These are phyloP conservation scores for Notoglanidium macrostoma DNA, from an alignment of 2,797 vertebrate species.

Conservation along the genomic window DNA sequence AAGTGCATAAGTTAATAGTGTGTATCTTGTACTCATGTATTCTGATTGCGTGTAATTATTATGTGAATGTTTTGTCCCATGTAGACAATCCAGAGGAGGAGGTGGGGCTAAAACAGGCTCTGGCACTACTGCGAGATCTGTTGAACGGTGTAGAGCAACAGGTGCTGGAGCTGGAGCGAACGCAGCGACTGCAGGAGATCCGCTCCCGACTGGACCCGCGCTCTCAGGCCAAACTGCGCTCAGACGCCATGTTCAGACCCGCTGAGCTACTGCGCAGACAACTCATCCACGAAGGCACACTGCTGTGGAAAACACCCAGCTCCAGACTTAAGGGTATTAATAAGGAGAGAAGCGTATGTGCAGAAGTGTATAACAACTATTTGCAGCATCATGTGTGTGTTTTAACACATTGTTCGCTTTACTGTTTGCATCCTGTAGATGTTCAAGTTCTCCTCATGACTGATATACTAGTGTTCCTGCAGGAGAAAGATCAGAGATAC, in stretches of 20 bases:
- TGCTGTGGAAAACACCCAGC: conserved; percentile 84
- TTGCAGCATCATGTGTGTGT: background rate
- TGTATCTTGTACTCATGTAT: background rate
- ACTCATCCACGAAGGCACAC: conserved; percentile 83
- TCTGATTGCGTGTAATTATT: background rate
- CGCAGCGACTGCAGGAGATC: conserved; percentile 84
- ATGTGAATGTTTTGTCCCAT: background rate
- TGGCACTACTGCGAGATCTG: conserved; percentile 80
- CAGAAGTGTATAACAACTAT: background rate
- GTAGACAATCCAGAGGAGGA: conserved; percentile 83
- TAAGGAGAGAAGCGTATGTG: background rate
- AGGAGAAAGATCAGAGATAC: conserved; percentile 86
- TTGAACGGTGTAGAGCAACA: conserved; percentile 85
- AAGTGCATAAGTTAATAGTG: background rate
- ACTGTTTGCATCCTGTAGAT: conserved; percentile 64
- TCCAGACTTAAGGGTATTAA: conserved; percentile 86
- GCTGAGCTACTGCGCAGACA: conserved; percentile 85
- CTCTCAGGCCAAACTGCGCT: conserved; percentile 73
- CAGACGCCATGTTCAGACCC: conserved; percentile 75
- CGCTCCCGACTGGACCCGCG: conserved; percentile 82
- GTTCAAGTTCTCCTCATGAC: conserved; percentile 80
- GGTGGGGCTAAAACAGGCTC: conserved; percentile 69
- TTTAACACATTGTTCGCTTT: conserved; percentile 54
- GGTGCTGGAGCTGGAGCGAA: conserved; percentile 84
- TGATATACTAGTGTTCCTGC: conserved; percentile 81